Evolutionary conservation across 2,797 vertebrate genomes (phyloP).

Genomic region (Sciurus vulgaris): DNA sequence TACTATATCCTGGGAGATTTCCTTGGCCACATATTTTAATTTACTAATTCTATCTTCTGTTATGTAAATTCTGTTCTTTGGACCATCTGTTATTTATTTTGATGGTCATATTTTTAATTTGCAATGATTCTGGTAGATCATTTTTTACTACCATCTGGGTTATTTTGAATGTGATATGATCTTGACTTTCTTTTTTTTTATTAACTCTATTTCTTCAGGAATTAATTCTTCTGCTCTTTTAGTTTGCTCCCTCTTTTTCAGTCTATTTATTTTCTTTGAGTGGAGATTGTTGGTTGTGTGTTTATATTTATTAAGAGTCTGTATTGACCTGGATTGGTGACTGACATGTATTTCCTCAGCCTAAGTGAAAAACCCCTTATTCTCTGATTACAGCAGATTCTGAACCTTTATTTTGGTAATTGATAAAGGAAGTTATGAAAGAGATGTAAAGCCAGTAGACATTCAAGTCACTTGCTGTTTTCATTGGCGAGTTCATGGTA

Average conservation of each 20-base stretch:
- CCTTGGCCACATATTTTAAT: constrained; percentile 66
- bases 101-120: constrained; percentile 69
- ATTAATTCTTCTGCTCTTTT: constrained; percentile 36
- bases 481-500: neutral
- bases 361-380: neutral
- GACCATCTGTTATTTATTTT: constrained; percentile 75
- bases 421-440: neutral
- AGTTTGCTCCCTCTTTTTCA: neutral
- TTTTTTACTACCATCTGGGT: constrained; percentile 62
- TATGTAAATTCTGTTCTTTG: constrained; percentile 76
- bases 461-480: neutral
- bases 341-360: neutral
- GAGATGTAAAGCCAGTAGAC: neutral
- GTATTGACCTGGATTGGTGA: neutral
- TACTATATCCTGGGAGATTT: constrained; percentile 55
- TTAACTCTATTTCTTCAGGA: constrained; percentile 58
- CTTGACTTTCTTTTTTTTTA: constrained; percentile 23
- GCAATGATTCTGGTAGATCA: constrained; percentile 56
- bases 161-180: neutral
- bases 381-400: neutral
- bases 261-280: constrained; percentile 30
- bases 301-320: constrained; percentile 8
- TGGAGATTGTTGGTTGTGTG: neutral
- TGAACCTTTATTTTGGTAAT: neutral
- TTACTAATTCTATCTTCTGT: constrained; percentile 65